Percentiles rank a stretch among this genome's conserved stretches.
These are phyloP conservation scores for Hypena proboscidalis DNA, from an alignment of 2,888 invertebrate species.

Conservation along the genomic window DNA sequence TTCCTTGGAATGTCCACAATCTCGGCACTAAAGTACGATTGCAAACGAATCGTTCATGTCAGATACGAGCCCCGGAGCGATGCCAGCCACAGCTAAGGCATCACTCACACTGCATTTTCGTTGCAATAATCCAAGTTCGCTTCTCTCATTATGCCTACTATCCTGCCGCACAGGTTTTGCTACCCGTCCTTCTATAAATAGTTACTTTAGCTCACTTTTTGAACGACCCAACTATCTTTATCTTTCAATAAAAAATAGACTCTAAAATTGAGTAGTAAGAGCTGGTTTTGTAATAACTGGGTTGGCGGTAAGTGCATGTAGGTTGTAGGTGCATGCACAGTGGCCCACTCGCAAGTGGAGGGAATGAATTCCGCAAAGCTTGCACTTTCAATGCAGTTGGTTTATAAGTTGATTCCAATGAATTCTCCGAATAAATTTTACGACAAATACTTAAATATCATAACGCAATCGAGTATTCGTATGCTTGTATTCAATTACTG, in stretches of 20 bases:
- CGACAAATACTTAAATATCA: conserved; percentile 31
- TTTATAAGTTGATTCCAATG: conserved; percentile 61
- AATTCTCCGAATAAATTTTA: conserved; percentile 51
- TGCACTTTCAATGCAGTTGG: conserved; percentile 76
- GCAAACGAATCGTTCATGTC: not conserved
- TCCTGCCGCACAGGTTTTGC: conserved; percentile 77
- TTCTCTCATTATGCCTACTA: conserved; percentile 66
- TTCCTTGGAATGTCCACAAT: not conserved
- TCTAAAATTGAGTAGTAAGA: not conserved
- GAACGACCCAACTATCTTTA: conserved; percentile 39
- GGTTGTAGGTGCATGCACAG: conserved; percentile 44
- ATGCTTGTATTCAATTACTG: not conserved
- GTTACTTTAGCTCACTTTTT: conserved; percentile 41
- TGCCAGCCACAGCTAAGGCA: conserved; percentile 32
- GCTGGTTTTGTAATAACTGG: conserved; percentile 2
- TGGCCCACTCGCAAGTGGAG: conserved; percentile 74
- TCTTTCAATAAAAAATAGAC: conserved; percentile 38
- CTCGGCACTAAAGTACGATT: not conserved
- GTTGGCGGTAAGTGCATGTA: conserved; percentile 1
- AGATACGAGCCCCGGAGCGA: conserved; percentile 7
- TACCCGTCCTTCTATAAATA: conserved; percentile 78
- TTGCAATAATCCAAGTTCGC: conserved; percentile 63
- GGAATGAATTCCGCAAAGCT: conserved; percentile 75
- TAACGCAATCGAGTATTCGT: not conserved
- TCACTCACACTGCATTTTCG: conserved; percentile 55